phyloP scores from a whole-genome alignment of 2,888 invertebrate genomes.

The Apantesis nais region DNA sequence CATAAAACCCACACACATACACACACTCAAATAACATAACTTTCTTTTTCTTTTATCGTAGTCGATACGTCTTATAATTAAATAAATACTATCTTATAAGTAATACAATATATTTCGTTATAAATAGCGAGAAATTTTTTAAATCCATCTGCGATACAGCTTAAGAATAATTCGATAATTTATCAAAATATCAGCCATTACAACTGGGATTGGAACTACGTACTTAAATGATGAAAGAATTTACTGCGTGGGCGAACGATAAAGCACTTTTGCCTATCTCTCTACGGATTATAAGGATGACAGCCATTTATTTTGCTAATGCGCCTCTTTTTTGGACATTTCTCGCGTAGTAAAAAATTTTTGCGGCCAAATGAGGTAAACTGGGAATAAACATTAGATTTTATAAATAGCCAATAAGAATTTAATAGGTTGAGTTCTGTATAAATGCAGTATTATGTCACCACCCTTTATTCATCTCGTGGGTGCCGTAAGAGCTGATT shows the following conservation, averaged over 20 bases:
- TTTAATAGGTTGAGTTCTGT: background rate
- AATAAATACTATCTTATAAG: background rate
- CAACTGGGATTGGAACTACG: constrained; percentile 2
- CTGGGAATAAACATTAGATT: background rate
- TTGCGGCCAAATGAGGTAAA: background rate
- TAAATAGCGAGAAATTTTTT: background rate
- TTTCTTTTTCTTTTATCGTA: no score
- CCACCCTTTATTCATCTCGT: no score
- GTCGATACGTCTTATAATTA: background rate
- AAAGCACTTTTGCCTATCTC: constrained; percentile 22
- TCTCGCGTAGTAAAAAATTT: constrained; percentile 4
- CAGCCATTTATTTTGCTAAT: constrained; percentile 20
- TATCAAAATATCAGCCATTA: constrained; percentile 7
- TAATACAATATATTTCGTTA: background rate
- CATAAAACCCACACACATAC: no score
- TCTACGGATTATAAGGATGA: constrained; percentile 21
- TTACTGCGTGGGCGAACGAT: constrained; percentile 8
- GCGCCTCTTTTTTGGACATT: constrained; percentile 13
- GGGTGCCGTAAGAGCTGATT: no score
- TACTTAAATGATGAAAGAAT: constrained; percentile 11
- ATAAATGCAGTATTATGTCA: no score
- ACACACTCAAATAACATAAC: no score
- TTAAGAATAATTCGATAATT: constrained; percentile 5
- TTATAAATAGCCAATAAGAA: background rate
- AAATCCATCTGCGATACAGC: background rate